Percentiles rank a stretch among this genome's conserved stretches.
Evolutionary conservation across 2,113 vertebrate species (phyloP).

Genomic region (Cranoglanis bouderius): DNA sequence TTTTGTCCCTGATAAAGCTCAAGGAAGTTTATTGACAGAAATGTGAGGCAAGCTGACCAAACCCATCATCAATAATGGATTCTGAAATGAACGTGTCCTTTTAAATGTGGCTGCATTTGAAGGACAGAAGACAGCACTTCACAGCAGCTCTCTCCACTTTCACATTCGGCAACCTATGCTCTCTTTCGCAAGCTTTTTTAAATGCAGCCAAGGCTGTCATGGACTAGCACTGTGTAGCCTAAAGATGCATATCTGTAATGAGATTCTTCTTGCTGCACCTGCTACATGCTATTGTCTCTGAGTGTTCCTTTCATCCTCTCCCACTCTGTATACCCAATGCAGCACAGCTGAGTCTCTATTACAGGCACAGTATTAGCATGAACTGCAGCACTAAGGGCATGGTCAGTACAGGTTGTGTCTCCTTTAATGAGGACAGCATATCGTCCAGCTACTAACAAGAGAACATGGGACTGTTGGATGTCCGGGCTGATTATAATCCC

Average conservation of each 20-base stretch:
- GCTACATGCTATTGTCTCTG: conserved; percentile 53
- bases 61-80: conserved; percentile 48
- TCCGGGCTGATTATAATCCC: background rate
- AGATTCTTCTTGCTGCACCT: conserved; percentile 66
- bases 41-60: conserved; percentile 22
- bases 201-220: conserved; percentile 66
- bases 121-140: conserved; percentile 31
- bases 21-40: conserved; percentile 35
- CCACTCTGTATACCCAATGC: background rate
- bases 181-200: conserved; percentile 35
- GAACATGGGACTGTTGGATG: background rate
- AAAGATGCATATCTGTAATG: conserved; percentile 63
- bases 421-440: conserved; percentile 6
- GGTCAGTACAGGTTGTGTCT: background rate
- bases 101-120: conserved; percentile 22
- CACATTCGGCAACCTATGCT: conserved; percentile 65
- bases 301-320: background rate
- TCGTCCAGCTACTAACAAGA: background rate
- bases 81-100: conserved; percentile 60
- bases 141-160: conserved; percentile 56
- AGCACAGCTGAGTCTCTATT: conserved; percentile 9
- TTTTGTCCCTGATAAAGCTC: conserved; percentile 35
- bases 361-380: background rate
- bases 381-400: background rate
- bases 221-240: conserved; percentile 63